Base-by-base conservation (phyloP, 2,113 vertebrate species). In the Heterotis niloticus region DNA sequence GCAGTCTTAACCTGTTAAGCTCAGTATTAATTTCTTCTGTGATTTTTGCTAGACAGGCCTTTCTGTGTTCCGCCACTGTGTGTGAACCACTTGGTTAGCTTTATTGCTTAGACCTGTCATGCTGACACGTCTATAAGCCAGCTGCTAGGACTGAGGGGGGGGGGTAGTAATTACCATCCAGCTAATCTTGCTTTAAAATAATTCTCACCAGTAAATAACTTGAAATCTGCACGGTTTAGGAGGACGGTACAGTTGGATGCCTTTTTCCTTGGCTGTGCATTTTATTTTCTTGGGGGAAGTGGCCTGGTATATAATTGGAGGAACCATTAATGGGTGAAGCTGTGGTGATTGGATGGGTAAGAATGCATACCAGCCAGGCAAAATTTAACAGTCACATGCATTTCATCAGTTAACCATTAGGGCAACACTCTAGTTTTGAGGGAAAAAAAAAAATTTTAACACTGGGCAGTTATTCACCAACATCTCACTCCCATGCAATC, bases 181-280 rank as follows among this genome's bases (percentile, higher is more conserved):
- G 73, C 76, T 78, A 68, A 82, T 81, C 81, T 82, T 34, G 80
- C 73, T 75, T 82, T 81, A 76, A 80, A 85, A 83, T 79, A 67
- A 82, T 68, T 26, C 64, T 51, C 74, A 64, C 29, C 69, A 44
- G 17, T 71, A 52, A 18, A 18, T 52, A 71, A 20, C 20, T 44
- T 10, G 34, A 52, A 72, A 20, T n/a, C 26, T 11, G 18, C 51
- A 9, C 20, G 18, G 29, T 54, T 54, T 52, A 51, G 28, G 28
- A 34, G n/a, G 52, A 54, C 34, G 18, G 67, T 23, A 7, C 23
- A 16, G n/a, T 44, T 44, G 34, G 34, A 44, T 17, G 52, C n/a
- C 9, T 16, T 3, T 13, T n/a, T 51, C 51, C 20, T 56, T 26
- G 18, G 44, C 52, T 13, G 20, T 54, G n/a, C 54, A 13, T 26